Base-by-base conservation (phyloP, 2,888 invertebrate genomes). In the Brachypterus glaber region DNA sequence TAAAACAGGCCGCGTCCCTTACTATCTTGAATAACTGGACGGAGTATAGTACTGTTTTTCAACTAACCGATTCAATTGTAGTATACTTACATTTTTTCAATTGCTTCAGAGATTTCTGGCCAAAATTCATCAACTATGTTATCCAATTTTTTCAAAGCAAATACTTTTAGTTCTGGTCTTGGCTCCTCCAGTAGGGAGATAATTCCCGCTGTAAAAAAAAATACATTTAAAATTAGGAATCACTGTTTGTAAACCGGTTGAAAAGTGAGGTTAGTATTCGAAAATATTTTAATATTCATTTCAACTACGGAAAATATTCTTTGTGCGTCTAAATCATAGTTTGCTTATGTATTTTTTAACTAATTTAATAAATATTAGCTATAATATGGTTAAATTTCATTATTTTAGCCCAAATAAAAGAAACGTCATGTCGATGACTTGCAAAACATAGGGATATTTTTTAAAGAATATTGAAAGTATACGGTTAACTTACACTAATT, bases 81-180 rank as follows among this genome's bases (percentile, higher is more conserved):
- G 15, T 29, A n/a, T 15, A 65, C 71, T 66, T 68, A 81, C 80
- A 97, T 95, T 70, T 93, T 96, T 58, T 89, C 89, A 53, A 97
- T 91, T 9, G 93, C 89, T 67, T 97, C 96, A 0, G 95, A 93
- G 53, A 97, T 96, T 71, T 97, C 96, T 5, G 96, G 91, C 96
- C 96, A 97, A 69, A 97, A 97, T 62, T 92, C 89, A 64, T 96
- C 92, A 1, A 96, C 95, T 55, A 97, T 89, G 58, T 79, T 76
- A 67, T 96, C 87, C 54, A 97, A 72, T 62, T 93, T 92, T 58
- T 84, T 84, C 54, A 97, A 67, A 11, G 96, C 95, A 63, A 93
- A 96, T 16, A 88, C 81, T 69, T 95, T 92, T 40, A 96, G 73
- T 67, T 95, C 92, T 9, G 87, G 78, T 73, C 89, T 86, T 35